These are phyloP conservation scores for Urocitellus parryii DNA, from an alignment of 2,113 vertebrate genomes.

Conservation along the genomic window DNA sequence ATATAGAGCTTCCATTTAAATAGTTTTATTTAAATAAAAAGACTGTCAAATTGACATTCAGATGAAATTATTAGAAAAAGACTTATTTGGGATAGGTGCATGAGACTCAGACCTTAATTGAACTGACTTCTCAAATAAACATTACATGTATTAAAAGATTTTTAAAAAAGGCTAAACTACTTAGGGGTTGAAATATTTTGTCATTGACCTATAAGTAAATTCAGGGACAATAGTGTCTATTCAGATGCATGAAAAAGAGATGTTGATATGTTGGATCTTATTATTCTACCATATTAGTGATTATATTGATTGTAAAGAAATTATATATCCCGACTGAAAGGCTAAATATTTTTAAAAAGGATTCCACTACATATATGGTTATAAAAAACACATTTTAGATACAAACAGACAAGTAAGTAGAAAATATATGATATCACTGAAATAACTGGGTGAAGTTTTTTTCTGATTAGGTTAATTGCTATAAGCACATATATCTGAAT, in stretches of 20 bases:
- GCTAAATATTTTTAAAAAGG: background rate
- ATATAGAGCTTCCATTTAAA: background rate
- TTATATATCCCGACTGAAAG: background rate
- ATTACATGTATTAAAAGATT: background rate
- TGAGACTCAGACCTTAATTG: background rate
- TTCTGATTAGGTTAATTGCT: background rate
- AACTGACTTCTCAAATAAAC: background rate
- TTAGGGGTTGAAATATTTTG: background rate
- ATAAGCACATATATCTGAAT: background rate
- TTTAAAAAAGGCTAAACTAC: background rate
- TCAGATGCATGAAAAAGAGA: background rate
- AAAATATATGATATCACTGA: background rate
- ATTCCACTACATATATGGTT: background rate
- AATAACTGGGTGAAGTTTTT: constrained; percentile 27
- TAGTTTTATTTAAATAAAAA: background rate
- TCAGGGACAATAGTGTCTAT: background rate
- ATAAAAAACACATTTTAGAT: background rate
- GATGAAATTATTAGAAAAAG: background rate
- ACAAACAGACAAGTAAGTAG: background rate
- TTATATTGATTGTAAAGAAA: background rate
- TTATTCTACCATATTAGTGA: background rate
- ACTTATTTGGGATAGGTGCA: background rate
- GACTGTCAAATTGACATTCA: background rate
- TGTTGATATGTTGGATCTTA: background rate
- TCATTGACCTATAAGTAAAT: background rate